Evolutionary conservation across 2,797 vertebrate genomes (phyloP).

Genomic region (Centroberyx gerrardi): DNA sequence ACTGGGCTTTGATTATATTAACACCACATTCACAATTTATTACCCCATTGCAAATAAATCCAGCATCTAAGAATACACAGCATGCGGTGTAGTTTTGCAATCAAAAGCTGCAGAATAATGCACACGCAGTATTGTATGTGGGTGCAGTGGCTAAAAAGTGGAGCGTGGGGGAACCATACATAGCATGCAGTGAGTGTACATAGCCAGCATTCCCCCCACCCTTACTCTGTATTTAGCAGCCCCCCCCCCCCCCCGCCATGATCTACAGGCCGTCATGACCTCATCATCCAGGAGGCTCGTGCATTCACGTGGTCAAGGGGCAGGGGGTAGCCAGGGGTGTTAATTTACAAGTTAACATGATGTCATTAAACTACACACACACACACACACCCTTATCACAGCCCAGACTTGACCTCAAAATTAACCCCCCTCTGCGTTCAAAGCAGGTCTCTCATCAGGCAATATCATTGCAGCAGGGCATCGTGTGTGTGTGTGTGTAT

Average conservation of each 20-base stretch:
- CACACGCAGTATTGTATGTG: slow-evolving; percentile 13
- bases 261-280: slow-evolving; percentile 81
- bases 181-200: slow-evolving; percentile 70
- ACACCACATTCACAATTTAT: slow-evolving; percentile 10
- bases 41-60: neutral
- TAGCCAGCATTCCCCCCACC: slow-evolving; percentile 68
- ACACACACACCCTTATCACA: slow-evolving; percentile 53
- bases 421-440: slow-evolving; percentile 40
- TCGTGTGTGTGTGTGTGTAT: neutral
- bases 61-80: slow-evolving; percentile 20
- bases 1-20: slow-evolving; percentile 20
- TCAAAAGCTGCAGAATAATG: neutral
- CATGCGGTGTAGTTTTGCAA: slow-evolving; percentile 23
- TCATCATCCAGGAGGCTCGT: slow-evolving; percentile 81
- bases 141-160: slow-evolving; percentile 38
- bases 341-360: slow-evolving; percentile 81
- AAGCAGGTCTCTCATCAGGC: neutral
- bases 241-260: slow-evolving; percentile 35
- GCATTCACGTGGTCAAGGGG: slow-evolving; percentile 73
- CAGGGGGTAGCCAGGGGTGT: slow-evolving; percentile 64
- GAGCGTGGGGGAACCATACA: slow-evolving; percentile 56
- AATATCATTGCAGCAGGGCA: neutral
- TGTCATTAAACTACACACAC: slow-evolving; percentile 78
- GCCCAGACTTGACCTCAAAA: slow-evolving; percentile 64
- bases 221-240: slow-evolving; percentile 77